Conservation (phyloP, 2,888 invertebrate species). For the Penaeus monodon region DNA sequence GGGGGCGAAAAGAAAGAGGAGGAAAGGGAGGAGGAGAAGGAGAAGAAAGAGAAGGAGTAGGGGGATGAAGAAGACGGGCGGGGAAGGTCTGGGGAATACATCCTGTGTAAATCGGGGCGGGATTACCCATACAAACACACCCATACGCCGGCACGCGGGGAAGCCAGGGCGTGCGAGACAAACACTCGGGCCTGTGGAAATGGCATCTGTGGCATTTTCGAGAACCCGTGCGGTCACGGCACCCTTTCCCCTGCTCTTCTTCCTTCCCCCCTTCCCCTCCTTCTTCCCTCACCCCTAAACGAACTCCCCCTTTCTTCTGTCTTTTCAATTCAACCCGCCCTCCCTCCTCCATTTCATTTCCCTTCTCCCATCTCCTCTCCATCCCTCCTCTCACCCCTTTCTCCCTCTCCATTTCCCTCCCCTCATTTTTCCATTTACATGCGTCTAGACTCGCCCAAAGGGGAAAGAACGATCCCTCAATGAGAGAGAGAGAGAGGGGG, state of each 20-base stretch:
- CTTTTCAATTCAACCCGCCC: not conserved
- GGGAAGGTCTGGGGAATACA: too few relatives aligned
- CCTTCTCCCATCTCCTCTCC: not conserved
- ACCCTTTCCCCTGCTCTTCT: not conserved
- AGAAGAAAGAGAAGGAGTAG: not conserved
- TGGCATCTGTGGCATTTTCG: too few relatives aligned
- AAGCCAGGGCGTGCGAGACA: too few relatives aligned
- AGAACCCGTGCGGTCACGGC: too few relatives aligned
- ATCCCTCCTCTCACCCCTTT: not conserved
- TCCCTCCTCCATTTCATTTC: not conserved
- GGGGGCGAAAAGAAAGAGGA: constrained; percentile 10
- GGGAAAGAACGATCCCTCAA: too few relatives aligned
- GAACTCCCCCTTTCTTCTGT: not conserved
- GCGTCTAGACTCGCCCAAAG: too few relatives aligned
- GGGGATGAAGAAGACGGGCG: not conserved
- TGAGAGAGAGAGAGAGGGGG: not conserved
- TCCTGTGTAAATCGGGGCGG: too few relatives aligned
- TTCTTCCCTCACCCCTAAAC: not conserved
- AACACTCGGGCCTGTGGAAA: too few relatives aligned
- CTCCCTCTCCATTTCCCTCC: not conserved
- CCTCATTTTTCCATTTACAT: not conserved
- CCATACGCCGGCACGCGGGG: too few relatives aligned
- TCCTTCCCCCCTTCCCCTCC: not conserved
- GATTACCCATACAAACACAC: too few relatives aligned
- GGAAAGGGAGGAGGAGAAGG: not conserved